Conservation (phyloP, 2,888 invertebrate species). For the Drosophila subsilvestris region DNA sequence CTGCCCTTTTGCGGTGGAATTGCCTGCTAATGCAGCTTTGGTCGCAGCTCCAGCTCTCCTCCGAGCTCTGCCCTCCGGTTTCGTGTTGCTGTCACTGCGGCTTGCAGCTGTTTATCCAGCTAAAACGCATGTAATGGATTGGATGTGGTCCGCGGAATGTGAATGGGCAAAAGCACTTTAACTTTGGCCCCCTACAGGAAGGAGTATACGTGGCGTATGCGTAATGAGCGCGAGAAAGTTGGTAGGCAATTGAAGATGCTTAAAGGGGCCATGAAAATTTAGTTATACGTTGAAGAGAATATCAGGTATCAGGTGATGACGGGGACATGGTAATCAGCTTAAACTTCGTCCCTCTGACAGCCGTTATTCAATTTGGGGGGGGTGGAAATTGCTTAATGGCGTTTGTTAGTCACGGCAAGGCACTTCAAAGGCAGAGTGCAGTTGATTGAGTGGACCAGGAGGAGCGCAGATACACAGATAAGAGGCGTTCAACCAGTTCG, state of each 20-base stretch:
- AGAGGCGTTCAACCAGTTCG: too few species aligned
- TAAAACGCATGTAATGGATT: conserved; percentile 68
- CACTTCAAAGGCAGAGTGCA: background rate
- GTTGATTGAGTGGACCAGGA: background rate
- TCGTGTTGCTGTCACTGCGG: conserved; percentile 58
- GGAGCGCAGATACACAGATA: too few species aligned
- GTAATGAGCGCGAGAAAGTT: background rate
- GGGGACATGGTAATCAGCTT: background rate
- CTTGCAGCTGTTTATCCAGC: conserved; percentile 60
- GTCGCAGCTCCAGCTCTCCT: conserved; percentile 13
- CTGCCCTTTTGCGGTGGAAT: conserved; percentile 56
- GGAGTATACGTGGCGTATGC: background rate
- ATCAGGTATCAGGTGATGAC: background rate
- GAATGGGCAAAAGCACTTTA: conserved; percentile 3
- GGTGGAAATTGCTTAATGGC: background rate
- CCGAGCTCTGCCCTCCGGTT: conserved; percentile 1
- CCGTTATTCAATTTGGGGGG: background rate
- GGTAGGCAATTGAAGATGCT: background rate
- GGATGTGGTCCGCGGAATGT: background rate
- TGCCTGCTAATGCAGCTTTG: conserved; percentile 43
- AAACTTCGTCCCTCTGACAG: background rate
- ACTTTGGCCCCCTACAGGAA: background rate
- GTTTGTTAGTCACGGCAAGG: too few species aligned
- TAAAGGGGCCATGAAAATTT: background rate
- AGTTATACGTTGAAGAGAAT: background rate